Evolutionary conservation across 92 coral and sea anemone genomes (phyloP).

Genomic region (Zoanthus sansibaricus): DNA sequence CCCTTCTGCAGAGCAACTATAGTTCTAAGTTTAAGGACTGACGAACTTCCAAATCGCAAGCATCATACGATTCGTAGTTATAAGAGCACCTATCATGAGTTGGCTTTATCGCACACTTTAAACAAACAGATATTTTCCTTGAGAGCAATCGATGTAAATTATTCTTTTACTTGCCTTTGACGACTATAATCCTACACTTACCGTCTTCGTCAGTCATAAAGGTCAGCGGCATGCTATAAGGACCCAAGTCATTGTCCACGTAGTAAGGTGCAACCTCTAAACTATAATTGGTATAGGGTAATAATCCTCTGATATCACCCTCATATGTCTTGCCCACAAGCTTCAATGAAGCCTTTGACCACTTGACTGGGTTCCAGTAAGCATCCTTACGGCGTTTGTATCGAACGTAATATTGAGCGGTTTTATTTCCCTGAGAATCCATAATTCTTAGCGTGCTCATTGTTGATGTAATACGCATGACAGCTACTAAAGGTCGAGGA

Average conservation of each 20-base stretch:
- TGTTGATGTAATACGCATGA: constrained; percentile 15
- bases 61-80: too few species aligned
- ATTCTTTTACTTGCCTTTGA: not conserved
- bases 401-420: constrained; percentile 19
- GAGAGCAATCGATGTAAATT: too few species aligned
- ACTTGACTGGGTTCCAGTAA: constrained; percentile 14
- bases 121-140: too few species aligned
- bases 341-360: constrained; percentile 12
- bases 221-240: constrained; percentile 52
- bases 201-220: constrained; percentile 39
- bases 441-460: constrained; percentile 14
- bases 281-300: constrained; percentile 27
- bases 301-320: not conserved
- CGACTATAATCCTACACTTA: not conserved
- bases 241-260: constrained; percentile 32
- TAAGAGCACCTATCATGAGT: too few species aligned
- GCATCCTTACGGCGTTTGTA: constrained; percentile 28
- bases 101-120: too few species aligned
- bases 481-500: constrained; percentile 35
- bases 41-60: too few species aligned
- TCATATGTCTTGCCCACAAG: not conserved
- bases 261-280: constrained; percentile 36
- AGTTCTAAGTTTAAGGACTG: too few species aligned
- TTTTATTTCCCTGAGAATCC: constrained; percentile 11
- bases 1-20: too few species aligned